Evolutionary conservation across 2,797 vertebrate genomes (phyloP), one percentile per base, ranked within the genome.

Genomic region (Scyliorhinus canicula): DNA sequence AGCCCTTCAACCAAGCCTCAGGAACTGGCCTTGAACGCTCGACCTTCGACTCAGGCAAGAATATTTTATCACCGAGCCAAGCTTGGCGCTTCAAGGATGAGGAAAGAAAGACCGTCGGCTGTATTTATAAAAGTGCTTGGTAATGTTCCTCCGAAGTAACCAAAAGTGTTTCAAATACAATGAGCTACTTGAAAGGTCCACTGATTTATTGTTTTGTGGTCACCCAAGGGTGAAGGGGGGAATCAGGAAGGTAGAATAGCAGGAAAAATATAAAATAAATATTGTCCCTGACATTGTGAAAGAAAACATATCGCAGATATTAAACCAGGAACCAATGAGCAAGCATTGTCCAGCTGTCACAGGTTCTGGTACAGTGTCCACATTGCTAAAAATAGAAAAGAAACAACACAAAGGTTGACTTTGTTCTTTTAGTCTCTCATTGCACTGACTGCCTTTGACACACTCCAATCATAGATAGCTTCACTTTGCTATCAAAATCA

Each of bases 401-500:
- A 21, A 57, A 60, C 28, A 31, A 21, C 35, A 40, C 55, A 90
- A 60, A 90, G 6, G 16, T 16, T 60, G 31, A 14, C 35, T 90
- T 3, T 88, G 85, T 57, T 88, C 74, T 79, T 6, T 19, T 60
- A n/a, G 35, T 19, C 6, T 90, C 35, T 90, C 31, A 90, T 60
- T 35, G 31, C 16, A 60, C 52, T 90, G 35, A 5, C 28, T 28
- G 26, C 26, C 26, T 50, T 28, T 16, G 26, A n/a, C 5, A 40
- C 7, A 3, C 24, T 52, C 44, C 26, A 50, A 44, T 50, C 44
- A 85, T 85, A 85, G 26, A 85, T 52, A 88, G n/a, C 31, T 60
- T 88, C 55, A 88, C 55, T 88, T 88, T 88, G 55, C 52, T 60
- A 90, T 90, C 55, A 40, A 14, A 90, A 57, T 60, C 86, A 60